Evolutionary conservation across 2,113 vertebrate species (phyloP).

Genomic region (Salminus brasiliensis): DNA sequence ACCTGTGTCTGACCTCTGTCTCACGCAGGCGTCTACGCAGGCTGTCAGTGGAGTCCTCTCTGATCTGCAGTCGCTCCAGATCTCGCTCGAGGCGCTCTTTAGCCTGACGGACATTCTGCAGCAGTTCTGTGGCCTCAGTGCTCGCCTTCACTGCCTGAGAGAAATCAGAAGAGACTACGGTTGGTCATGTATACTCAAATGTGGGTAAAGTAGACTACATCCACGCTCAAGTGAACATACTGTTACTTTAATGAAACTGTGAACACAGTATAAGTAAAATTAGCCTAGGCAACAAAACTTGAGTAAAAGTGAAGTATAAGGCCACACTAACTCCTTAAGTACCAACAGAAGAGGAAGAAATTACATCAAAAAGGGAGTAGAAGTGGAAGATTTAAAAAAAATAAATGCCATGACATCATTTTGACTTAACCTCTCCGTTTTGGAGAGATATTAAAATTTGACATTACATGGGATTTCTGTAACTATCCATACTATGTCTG

Average conservation of each 20-base stretch:
- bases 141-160: constrained; percentile 90
- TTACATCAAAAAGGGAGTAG: too few relatives aligned
- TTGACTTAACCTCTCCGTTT: too few relatives aligned
- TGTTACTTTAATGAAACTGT: neutral
- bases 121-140: constrained; percentile 91
- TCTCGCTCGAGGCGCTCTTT: constrained; percentile 95
- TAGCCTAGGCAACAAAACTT: neutral
- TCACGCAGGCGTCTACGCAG: constrained; percentile 91
- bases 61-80: constrained; percentile 89
- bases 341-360: neutral
- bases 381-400: too few relatives aligned
- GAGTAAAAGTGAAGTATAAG: neutral
- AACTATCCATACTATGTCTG: too few relatives aligned
- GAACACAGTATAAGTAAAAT: neutral
- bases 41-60: constrained; percentile 93
- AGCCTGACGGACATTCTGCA: constrained; percentile 89
- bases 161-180: neutral
- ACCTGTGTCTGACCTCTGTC: constrained; percentile 80
- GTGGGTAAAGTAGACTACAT: neutral
- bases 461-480: too few relatives aligned
- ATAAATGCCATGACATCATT: too few relatives aligned
- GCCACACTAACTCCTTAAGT: too few relatives aligned
- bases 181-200: too few relatives aligned
- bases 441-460: too few relatives aligned
- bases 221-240: neutral